Percentiles rank a stretch among this genome's conserved stretches.
Conservation (phyloP, 2,113 vertebrate genomes). For the Dinomys branickii region DNA sequence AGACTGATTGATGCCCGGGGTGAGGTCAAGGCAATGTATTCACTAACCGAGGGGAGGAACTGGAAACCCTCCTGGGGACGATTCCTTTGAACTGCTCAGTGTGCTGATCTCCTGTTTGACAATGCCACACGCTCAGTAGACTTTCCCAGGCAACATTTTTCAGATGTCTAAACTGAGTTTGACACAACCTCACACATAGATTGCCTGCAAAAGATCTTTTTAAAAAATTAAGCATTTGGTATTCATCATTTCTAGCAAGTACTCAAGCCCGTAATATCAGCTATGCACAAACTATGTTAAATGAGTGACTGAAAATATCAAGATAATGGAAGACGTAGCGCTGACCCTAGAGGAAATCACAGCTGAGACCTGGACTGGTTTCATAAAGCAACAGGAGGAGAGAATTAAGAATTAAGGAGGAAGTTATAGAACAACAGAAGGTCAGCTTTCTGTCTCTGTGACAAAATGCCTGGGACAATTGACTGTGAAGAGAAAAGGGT, state of each 20-base stretch:
- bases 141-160: neutral
- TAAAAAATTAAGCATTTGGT: neutral
- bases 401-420: neutral
- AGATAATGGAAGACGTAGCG: neutral
- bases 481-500: neutral
- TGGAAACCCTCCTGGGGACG: neutral
- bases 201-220: neutral
- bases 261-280: neutral
- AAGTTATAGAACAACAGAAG: neutral
- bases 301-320: neutral
- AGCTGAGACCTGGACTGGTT: neutral
- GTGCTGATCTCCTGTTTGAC: neutral
- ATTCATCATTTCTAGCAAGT: slow-evolving; percentile 22
- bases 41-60: neutral
- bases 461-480: neutral
- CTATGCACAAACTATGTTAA: neutral
- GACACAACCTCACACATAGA: neutral
- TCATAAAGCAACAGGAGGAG: neutral
- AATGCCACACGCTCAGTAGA: neutral
- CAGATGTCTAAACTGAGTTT: slow-evolving; percentile 32
- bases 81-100: neutral
- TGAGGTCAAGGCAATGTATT: neutral
- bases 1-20: neutral
- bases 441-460: neutral
- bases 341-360: neutral